Conservation (phyloP, 2,797 vertebrate species). For the Buphagus erythrorhynchus region DNA sequence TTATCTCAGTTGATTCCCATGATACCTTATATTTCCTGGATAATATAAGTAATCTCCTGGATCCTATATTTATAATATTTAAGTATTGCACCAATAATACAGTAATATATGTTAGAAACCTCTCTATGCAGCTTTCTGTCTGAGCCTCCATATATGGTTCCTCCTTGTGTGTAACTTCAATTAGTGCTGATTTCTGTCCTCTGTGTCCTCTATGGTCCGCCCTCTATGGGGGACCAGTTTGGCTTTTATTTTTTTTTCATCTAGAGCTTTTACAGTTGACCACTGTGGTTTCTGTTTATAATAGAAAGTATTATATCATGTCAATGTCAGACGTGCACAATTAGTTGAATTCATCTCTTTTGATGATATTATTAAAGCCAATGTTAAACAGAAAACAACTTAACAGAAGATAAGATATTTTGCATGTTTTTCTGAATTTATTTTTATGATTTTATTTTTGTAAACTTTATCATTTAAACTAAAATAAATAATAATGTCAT, state of each 20-base stretch:
- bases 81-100: background rate
- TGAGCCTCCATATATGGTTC: background rate
- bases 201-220: no score
- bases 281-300: background rate
- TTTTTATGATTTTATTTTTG: background rate
- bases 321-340: background rate
- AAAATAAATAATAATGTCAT: background rate
- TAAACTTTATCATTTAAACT: background rate
- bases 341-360: background rate
- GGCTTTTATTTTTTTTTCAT: background rate
- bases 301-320: background rate
- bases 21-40: background rate
- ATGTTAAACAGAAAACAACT: background rate
- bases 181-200: background rate
- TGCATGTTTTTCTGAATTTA: background rate
- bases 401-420: background rate
- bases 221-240: background rate
- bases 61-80: background rate
- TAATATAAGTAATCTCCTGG: background rate
- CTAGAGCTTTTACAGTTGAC: background rate
- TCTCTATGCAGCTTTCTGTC: background rate
- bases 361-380: background rate
- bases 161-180: background rate
- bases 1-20: background rate
- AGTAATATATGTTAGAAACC: background rate